These are phyloP conservation scores for Triplophysa dalaica DNA, from an alignment of 2,113 vertebrate genomes.

Conservation along the genomic window DNA sequence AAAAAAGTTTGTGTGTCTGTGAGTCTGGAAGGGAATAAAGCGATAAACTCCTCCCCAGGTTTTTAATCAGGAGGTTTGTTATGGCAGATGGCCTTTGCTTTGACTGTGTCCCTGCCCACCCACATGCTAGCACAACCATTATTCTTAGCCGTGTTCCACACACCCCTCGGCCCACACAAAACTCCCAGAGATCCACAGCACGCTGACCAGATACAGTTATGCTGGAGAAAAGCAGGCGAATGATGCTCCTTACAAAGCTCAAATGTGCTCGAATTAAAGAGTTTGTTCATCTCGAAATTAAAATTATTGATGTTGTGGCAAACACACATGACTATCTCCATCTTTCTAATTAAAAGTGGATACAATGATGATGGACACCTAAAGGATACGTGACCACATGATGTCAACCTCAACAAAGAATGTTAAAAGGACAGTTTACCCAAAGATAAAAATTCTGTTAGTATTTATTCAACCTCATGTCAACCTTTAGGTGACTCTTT, in stretches of 20 bases:
- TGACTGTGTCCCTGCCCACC: slow-evolving; percentile 56
- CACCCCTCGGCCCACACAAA: slow-evolving; percentile 56
- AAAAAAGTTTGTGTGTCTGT: slow-evolving; percentile 41
- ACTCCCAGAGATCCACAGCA: slow-evolving; percentile 61
- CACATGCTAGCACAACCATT: slow-evolving; percentile 57
- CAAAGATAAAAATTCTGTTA: no score
- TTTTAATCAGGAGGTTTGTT: slow-evolving; percentile 37
- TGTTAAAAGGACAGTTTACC: no score
- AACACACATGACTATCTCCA: no score
- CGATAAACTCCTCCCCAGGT: slow-evolving; percentile 13
- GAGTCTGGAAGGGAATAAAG: slow-evolving; percentile 9
- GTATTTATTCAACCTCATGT: no score
- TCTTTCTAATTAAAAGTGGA: no score
- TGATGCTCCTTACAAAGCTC: slow-evolving; percentile 69
- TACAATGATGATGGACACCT: no score
- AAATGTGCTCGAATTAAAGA: slow-evolving; percentile 69
- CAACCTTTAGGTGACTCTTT: no score
- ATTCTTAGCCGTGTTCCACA: slow-evolving; percentile 46
- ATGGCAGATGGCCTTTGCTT: slow-evolving; percentile 56
- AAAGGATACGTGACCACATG: no score
- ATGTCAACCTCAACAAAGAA: no score
- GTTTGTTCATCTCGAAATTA: not conserved
- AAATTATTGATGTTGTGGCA: no score
- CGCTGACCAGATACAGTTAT: slow-evolving; percentile 67
- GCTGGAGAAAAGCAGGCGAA: slow-evolving; percentile 59